Evolutionary conservation across 2,888 invertebrate species (phyloP).

Genomic region (Heteropelma amictum): DNA sequence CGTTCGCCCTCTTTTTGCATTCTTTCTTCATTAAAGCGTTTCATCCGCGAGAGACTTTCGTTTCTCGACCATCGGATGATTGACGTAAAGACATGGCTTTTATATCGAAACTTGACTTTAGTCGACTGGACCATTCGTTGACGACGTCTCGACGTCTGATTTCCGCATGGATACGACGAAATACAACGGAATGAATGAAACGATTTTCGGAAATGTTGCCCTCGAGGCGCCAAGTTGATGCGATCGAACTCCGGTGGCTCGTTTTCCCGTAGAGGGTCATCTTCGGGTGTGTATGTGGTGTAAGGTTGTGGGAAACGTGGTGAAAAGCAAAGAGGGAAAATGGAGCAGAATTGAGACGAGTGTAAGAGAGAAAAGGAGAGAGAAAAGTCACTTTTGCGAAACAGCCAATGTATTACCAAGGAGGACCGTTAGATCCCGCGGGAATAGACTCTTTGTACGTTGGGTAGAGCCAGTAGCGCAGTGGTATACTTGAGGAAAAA

Average conservation of each 20-base stretch:
- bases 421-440: conserved; percentile 42
- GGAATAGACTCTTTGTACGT: conserved; percentile 39
- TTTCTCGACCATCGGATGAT: too few species aligned
- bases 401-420: conserved; percentile 32
- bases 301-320: conserved; percentile 5
- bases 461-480: conserved; percentile 14
- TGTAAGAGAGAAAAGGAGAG: conserved; percentile 12
- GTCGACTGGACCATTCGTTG: too few species aligned
- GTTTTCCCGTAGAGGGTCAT: conserved; percentile 37
- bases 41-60: conserved; percentile 19
- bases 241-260: conserved; percentile 37
- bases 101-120: too few species aligned
- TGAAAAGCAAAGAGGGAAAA: background rate
- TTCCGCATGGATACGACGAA: too few species aligned
- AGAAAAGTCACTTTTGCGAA: conserved; percentile 47
- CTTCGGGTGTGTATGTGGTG: conserved; percentile 5
- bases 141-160: too few species aligned
- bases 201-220: too few species aligned
- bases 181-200: too few species aligned
- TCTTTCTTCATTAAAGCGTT: conserved; percentile 21
- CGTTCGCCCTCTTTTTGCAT: conserved; percentile 44
- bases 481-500: background rate
- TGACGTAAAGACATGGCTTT: too few species aligned
- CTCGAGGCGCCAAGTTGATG: conserved; percentile 55
- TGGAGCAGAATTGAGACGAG: conserved; percentile 17